Percentiles rank a stretch among this genome's conserved stretches.
phyloP scores from a whole-genome alignment of 1,140 invertebrate species.

The Apis mellifera region Amel_HAv3.1 CM009934.2:407501-408000 shows the following conservation, averaged over 20 bases:
- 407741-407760: slow-evolving; percentile 55
- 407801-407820: slow-evolving; percentile 56
- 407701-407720: slow-evolving; percentile 13
- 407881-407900: neutral
- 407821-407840: slow-evolving; percentile 46
- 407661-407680: neutral
- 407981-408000: neutral
- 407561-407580: neutral
- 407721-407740: slow-evolving; percentile 55
- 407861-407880: neutral
- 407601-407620: neutral
- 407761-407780: slow-evolving; percentile 41
- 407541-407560: neutral
- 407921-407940: slow-evolving; percentile 11
- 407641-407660: slow-evolving; percentile 18
- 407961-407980: neutral
- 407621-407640: neutral
- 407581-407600: neutral
- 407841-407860: slow-evolving; percentile 11
- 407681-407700: slow-evolving; percentile 28
- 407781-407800: slow-evolving; percentile 68
- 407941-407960: too few relatives aligned
- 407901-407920: neutral
- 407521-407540: too few relatives aligned
- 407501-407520: neutral